Evolutionary conservation across 1,140 invertebrate species (phyloP), one percentile per base, ranked within the genome.

Genomic region (Ericerus pela): DNA sequence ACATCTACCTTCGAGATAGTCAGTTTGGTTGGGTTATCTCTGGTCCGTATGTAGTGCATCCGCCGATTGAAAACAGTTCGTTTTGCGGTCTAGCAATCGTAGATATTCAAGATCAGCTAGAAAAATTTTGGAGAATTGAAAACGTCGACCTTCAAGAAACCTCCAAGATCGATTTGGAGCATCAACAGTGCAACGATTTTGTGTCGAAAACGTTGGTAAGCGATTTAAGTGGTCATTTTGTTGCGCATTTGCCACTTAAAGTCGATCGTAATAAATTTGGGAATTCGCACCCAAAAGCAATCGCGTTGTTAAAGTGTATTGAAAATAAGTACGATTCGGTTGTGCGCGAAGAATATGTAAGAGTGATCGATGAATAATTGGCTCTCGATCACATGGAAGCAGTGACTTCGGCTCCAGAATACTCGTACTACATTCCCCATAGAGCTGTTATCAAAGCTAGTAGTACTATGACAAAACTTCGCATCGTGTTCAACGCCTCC

Each of bases 401-500:
- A 51, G 16, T 53, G 27, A 41, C 5, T 16, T 6, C 37, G n/a
- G 18, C 3, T 14, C 24, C 22, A 14, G 27, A 22, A 6, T 36
- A 20, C n/a, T n/a, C 28, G 11, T 63, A 57, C 28, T 68, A 63
- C 53, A 26, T 66, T 10, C 64, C 63, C 6, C 66, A 67, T 56
- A 61, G 61, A 8, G 55, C 63, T 0, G 65, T 68, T 0, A 57
- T 66, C 10, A 63, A 62, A 10, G 58, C 60, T 51, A 31, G 60
- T 1, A 66, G 59, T 27, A 37, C 24, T 1, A 63, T 63, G 0
- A 66, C 62, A 5, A 64, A 64, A 53, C 1, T 64, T 0, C 38
- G 66, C 1, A 51, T 63, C 1, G 64, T 67, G 0, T 67, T 65
- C 41, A 62, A 67, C 51, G 63, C 52, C 2, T 66, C 66, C 31